A percentile compares a stretch with the other conserved stretches of the same genome.
Evolutionary conservation across 2,888 invertebrate genomes (phyloP).

Genomic region (Altica lythri): DNA sequence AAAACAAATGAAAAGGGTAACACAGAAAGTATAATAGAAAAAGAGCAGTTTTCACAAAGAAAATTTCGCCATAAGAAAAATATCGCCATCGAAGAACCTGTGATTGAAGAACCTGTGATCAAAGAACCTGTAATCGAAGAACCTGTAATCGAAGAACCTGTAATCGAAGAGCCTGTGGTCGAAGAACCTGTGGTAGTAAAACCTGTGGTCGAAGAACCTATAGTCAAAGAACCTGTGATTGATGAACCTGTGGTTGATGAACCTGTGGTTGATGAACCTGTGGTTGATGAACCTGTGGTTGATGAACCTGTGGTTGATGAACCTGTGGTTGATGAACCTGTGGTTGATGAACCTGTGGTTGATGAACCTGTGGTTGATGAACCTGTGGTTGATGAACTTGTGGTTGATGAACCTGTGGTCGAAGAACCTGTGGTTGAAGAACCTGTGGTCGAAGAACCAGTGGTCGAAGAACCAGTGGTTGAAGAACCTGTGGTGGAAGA

Average conservation of each 20-base stretch:
- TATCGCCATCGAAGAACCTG: not conserved
- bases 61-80: not conserved
- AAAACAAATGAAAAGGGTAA: no score
- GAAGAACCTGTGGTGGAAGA: not conserved
- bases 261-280: no score
- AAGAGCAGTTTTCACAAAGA: not conserved
- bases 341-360: not conserved
- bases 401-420: no score
- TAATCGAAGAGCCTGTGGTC: no score
- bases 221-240: no score
- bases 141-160: no score
- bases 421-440: no score
- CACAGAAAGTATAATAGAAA: not conserved
- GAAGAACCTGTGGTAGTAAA: no score
- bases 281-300: not conserved
- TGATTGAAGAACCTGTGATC: not conserved
- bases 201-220: no score
- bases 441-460: not conserved
- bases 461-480: not conserved
- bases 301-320: not conserved
- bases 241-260: no score
- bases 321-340: not conserved
- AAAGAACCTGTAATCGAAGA: not conserved
- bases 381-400: no score
- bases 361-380: no score